These are phyloP conservation scores for Artibeus lituratus DNA, from an alignment of 2,797 vertebrate genomes.

Conservation along the genomic window DNA sequence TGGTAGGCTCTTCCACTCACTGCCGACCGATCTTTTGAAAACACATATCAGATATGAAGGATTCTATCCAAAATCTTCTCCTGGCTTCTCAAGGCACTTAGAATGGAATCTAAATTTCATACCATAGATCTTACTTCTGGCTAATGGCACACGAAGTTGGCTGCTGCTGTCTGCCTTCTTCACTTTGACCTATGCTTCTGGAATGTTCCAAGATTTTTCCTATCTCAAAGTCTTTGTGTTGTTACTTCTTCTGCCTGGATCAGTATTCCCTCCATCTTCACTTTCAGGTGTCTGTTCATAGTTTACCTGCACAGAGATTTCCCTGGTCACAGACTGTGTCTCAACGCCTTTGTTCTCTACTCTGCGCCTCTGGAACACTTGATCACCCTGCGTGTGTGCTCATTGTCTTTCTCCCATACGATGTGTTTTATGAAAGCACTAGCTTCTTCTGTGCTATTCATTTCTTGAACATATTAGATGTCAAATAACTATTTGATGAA, in stretches of 20 bases:
- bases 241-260: not conserved
- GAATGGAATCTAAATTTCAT: not conserved
- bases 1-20: not conserved
- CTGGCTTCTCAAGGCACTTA: not conserved
- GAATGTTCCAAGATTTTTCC: not conserved
- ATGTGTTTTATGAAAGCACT: not conserved
- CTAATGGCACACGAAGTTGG: not conserved
- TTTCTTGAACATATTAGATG: not conserved
- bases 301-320: not conserved
- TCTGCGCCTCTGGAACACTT: not conserved
- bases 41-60: not conserved
- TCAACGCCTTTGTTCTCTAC: not conserved
- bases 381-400: rapidly evolving
- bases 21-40: not conserved
- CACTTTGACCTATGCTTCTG: not conserved
- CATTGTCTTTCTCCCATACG: not conserved
- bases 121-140: not conserved
- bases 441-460: not conserved
- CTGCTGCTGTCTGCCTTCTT: not conserved
- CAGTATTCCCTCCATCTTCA: not conserved
- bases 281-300: not conserved
- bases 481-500: not conserved
- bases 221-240: not conserved
- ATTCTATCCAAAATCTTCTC: not conserved
- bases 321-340: not conserved